phyloP scores from a whole-genome alignment of 2,888 invertebrate genomes.

The Endotricha flammealis region DNA sequence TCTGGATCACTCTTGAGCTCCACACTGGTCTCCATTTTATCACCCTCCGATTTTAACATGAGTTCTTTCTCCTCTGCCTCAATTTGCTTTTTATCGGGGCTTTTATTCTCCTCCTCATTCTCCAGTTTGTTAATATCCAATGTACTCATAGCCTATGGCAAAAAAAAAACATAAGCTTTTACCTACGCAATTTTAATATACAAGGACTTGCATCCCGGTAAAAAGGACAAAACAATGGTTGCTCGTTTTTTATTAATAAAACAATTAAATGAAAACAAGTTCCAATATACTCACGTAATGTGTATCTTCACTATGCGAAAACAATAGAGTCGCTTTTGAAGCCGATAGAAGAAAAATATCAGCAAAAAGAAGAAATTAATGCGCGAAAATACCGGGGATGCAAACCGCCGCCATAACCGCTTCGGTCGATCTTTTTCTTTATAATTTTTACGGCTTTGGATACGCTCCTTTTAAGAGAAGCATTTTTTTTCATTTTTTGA shows the following conservation, averaged over 20 bases:
- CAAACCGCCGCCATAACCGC: conserved; percentile 17
- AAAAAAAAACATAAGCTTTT: conserved; percentile 3
- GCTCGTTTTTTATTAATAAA: no score
- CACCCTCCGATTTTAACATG: conserved; percentile 79
- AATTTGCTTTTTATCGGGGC: conserved; percentile 82
- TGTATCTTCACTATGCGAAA: neutral
- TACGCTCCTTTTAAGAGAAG: no score
- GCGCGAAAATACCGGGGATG: conserved; percentile 16
- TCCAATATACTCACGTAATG: conserved; percentile 2
- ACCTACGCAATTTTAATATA: no score
- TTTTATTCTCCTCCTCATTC: conserved; percentile 56
- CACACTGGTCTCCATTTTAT: conserved; percentile 60
- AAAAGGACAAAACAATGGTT: no score
- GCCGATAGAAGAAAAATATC: no score
- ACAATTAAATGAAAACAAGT: no score
- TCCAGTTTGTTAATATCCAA: conserved; percentile 61
- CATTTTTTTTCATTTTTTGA: no score
- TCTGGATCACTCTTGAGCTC: conserved; percentile 67
- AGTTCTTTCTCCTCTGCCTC: conserved; percentile 81
- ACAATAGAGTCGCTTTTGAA: no score
- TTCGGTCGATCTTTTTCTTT: conserved; percentile 28
- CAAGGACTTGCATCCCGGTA: no score
- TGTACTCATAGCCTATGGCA: conserved; percentile 44
- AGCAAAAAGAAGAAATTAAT: no score
- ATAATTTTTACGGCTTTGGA: no score